A percentile compares a stretch with the other conserved stretches of the same genome.
phyloP scores from a whole-genome alignment of 2,113 vertebrate genomes.

The Mesocricetus auratus region DNA sequence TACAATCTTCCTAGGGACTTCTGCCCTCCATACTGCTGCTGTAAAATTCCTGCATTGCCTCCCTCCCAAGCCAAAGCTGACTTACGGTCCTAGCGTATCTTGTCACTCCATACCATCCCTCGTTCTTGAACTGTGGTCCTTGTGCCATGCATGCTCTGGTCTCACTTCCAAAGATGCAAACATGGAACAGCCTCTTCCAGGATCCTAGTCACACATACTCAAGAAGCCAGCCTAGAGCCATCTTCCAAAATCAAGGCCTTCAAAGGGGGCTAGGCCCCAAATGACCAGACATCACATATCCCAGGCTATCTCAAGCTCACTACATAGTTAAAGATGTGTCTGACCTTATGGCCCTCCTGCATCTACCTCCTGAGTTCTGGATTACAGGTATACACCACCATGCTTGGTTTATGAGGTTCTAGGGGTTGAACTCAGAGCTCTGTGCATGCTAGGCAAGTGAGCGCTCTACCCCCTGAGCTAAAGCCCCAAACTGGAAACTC shows the following conservation, averaged over 20 bases:
- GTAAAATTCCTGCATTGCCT: neutral
- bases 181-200: neutral
- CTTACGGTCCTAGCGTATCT: fast-evolving
- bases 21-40: fast-evolving
- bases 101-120: neutral
- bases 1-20: fast-evolving
- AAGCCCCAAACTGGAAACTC: neutral
- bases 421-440: neutral
- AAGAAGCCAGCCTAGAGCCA: neutral
- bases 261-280: neutral
- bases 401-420: neutral
- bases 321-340: neutral
- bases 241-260: neutral
- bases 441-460: neutral
- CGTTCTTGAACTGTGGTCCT: neutral
- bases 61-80: neutral
- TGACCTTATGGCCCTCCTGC: neutral
- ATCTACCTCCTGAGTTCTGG: neutral
- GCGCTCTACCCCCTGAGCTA: neutral
- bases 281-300: neutral
- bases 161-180: neutral
- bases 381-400: neutral
- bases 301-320: neutral
- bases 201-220: neutral
- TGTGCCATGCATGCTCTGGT: no score